Base-by-base conservation (phyloP, 2,888 invertebrate genomes). In the Napeogenes inachia region DNA sequence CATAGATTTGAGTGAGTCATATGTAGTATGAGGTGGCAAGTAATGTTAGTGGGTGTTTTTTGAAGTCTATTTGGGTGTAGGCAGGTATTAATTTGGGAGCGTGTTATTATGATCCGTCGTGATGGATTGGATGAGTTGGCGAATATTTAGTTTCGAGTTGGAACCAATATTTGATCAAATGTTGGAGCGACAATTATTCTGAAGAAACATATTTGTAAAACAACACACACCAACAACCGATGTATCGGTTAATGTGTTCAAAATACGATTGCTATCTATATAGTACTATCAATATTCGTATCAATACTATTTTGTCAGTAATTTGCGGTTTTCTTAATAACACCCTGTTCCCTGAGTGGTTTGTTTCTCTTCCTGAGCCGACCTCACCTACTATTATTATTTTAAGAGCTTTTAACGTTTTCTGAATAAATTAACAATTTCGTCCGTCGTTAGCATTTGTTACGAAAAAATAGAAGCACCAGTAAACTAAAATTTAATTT, bases 121-220 rank as follows among this genome's bases (percentile, higher is more conserved):
- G 89, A 89, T 89, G 89, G 88, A 89, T 89, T 83, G 87, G 83
- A 77, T 89, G 89, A 89, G 71, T 81, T 71, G 72, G 83, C 88
- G 70, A 78, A 77, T 82, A 75, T 78, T 83, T 81, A 75, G 76
- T 82, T 77, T 67, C 64, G 70, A 62, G 71, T 70, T 69, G 71
- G 73, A 66, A 68, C 71, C 70, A 71, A 75, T 67, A 66, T 77
- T 79, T 75, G 71, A 67, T 68, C 73, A 68, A 73, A 74, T 67
- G 56, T 67, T 65, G 56, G 65, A 55, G 13, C 61, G 58, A 35
- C 35, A 5, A 6, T 35, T 42, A 42, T 42, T 42, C 8, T 42
- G 42, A 42, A 10, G 10, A 42, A 42, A 42, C 5, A 42, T 21
- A 21, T 21, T 21, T 21, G 21, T 21, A 21, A 21, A 21, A 21